Evolutionary conservation across 2,113 vertebrate genomes (phyloP), one percentile per base, ranked within the genome.

Genomic region (Toxotes chatareus): DNA sequence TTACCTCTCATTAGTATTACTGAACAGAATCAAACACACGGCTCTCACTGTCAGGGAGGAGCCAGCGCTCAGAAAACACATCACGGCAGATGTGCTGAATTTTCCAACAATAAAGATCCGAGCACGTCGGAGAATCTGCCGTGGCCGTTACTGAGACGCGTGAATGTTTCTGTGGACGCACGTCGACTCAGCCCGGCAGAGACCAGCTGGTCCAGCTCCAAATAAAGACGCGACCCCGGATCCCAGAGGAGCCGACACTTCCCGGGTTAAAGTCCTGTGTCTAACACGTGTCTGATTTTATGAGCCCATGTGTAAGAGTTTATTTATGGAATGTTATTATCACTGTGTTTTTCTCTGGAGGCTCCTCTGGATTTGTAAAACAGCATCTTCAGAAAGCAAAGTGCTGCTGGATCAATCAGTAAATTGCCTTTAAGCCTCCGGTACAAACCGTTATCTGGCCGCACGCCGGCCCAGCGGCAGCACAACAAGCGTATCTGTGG

Each of bases 401-500:
- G 51, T 40, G 11, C 34, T 10, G 5, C 27, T 5, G 40, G 60
- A 70, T 63, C 49, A 67, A 68, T 76, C 49, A 31, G 57, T 62
- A 14, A 46, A 55, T 23, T 47, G 62, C 55, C 49, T 53, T 4
- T 23, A 31, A 79, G 16, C 21, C 42, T 8, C 13, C 7, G 14
- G 34, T 44, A 31, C 42, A 65, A 51, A 42, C 19, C 44, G 11
- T 61, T 72, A 82, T 89, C 69, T 68, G 63, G 5, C 6, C 0
- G 0, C 16, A 1, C 17, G 0, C n/a, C 44, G 12, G 19, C 89
- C 82, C 91, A 89, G 91, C 74, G 31, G 76, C 84, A 69, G 65
- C 71, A 85, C 67, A 67, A 93, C 91, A 93, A 94, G 62, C 63
- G 91, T 95, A 95, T 95, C 95, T 86, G 85, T 42, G 83, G 62